Base-by-base conservation (phyloP, 1,140 invertebrate species). In the Pogonomyrmex californicus region DNA sequence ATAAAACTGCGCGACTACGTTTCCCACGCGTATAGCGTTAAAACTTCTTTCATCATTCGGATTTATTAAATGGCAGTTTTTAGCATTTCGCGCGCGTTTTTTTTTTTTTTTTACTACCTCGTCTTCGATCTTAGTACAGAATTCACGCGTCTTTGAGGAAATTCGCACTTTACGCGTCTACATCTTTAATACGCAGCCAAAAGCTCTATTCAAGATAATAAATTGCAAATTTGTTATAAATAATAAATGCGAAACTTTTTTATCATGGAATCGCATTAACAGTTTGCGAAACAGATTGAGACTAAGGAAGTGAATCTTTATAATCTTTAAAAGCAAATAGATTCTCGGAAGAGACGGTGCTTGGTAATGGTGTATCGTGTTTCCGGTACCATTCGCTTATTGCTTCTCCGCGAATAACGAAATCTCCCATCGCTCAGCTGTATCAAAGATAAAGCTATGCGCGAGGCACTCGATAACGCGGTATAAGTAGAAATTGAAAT, bases 401-500 rank as follows among this genome's bases (percentile, higher is more conserved):
- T 83, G 79, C 79, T 49, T 83, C 68, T 17, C n/a, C 79, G 44
- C n/a, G 79, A 83, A 73, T 75, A 83, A 83, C 68, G 68, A 83
- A 75, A 83, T 75, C 68, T 62, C 68, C 23, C 17, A 70, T 41
- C 54, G 68, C 30, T 82, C 66, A 47, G 23, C 4, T 58, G 30
- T 82, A 82, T 82, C 79, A 49, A 60, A 75, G 79, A 83, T 83
- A 83, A 83, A 83, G 79, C 79, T 75, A 73, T 60, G 68, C 56
- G 68, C 79, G 30, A 71, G 68, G 54, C 54, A 60, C 68, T 73
- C 79, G 79, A 82, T 82, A 82, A 81, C 77, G 51, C 79, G 30
- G 10, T 82, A 54, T 83, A 83, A 83, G 54, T 75, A 83, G 68
- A 83, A 83, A 83, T 83, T 83, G 79, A 83, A 83, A 83, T 75